Evolutionary conservation across 2,888 invertebrate species (phyloP).

Genomic region (Drosophila histrio): DNA sequence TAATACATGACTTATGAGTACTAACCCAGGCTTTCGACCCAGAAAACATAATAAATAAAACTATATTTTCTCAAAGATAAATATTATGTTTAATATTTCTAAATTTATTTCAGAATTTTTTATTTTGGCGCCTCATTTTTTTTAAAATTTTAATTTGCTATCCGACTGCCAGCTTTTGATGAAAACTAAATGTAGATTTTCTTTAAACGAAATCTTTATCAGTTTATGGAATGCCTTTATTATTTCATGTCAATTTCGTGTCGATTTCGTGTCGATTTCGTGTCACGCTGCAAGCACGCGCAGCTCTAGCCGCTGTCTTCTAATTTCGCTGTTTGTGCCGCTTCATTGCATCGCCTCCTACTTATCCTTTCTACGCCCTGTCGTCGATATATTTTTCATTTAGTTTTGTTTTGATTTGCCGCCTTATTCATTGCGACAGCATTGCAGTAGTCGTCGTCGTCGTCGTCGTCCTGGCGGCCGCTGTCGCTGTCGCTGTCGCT

Average conservation of each 20-base stretch:
- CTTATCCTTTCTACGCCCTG: conserved; percentile 42
- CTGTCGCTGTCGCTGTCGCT: conserved; percentile 29
- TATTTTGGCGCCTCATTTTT: too few relatives aligned
- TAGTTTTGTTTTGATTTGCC: conserved; percentile 80
- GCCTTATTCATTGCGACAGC: conserved; percentile 80
- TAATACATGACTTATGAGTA: too few relatives aligned
- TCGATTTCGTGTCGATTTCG: not conserved
- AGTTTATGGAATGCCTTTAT: too few relatives aligned
- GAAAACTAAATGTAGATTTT: too few relatives aligned
- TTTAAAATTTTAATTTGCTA: too few relatives aligned
- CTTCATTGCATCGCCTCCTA: conserved; percentile 56
- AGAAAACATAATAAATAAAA: too few relatives aligned
- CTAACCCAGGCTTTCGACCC: too few relatives aligned
- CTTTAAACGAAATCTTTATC: too few relatives aligned
- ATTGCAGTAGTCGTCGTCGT: conserved; percentile 76
- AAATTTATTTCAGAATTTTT: too few relatives aligned
- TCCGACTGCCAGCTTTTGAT: too few relatives aligned
- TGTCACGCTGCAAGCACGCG: conserved; percentile 27
- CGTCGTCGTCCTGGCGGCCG: conserved; percentile 57
- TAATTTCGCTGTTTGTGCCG: conserved; percentile 72
- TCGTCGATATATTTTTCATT: conserved; percentile 76
- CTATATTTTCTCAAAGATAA: too few relatives aligned
- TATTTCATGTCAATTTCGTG: not conserved
- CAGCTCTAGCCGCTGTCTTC: conserved; percentile 44
- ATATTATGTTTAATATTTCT: too few relatives aligned